Base-by-base conservation (phyloP, 2,113 vertebrate genomes). In the Tupaia chinensis region DNA sequence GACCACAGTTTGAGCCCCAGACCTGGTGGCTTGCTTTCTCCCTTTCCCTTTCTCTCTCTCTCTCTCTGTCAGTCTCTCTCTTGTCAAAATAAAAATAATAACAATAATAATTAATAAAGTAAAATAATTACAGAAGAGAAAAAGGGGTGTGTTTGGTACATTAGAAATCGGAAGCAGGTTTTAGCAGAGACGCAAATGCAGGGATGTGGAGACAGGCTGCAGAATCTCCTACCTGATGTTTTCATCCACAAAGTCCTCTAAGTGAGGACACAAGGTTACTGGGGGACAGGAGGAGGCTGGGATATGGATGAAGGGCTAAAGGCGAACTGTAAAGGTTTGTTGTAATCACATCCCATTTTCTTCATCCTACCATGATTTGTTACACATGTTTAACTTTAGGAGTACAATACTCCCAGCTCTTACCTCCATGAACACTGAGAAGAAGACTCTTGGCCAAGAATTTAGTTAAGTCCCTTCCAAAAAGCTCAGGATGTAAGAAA, bases 401-500 rank as follows among this genome's bases (percentile, higher is more conserved):
- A 70, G 72, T 25, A 89, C 54, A 78, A 4, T 5, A 61, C 29
- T 92, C 29, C 63, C 22, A 63, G 80, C 20, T 63, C 56, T 70
- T 53, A 78, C 14, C 23, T 1, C 1, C 53, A 27, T 63, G 53
- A 78, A 79, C 94, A 95, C 60, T 89, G 91, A 87, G 70, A 95
- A 69, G 9, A 91, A 87, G 32, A 79, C 65, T 90, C 58, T 72
- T 78, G 74, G 58, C 58, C 34, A 82, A 87, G 27, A 93, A 87
- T 77, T 87, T 87, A 74, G 29, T 93, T 29, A 91, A 90, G n/a
- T 86, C 53, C 7, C 73, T 89, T 89, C 44, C 84, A 93, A 68
- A 92, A 89, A 85, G 17, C 69, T 87, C 74, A 68, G 27, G 76
- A 78, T 12, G 54, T 72, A 66, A 56, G 69, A 95, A 56, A 91